A percentile compares a stretch with the other conserved stretches of the same genome.
These are phyloP conservation scores for Basileuterus tristriatus DNA, from an alignment of 2,797 vertebrate species.

Conservation along the genomic window DNA sequence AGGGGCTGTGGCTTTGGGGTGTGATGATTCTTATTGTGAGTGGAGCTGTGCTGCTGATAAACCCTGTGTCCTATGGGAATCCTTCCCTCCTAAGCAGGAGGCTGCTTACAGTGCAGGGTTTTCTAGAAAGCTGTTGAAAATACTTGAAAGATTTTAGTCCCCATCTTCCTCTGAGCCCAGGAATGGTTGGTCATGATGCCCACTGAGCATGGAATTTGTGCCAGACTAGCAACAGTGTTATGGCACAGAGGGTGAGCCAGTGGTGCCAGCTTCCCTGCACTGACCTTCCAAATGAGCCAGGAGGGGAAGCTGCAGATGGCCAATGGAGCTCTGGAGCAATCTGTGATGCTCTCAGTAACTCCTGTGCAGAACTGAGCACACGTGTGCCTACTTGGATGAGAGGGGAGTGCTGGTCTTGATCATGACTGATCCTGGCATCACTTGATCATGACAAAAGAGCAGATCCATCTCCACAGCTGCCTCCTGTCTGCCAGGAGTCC, in stretches of 20 bases:
- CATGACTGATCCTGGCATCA: background rate
- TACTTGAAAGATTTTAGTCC: background rate
- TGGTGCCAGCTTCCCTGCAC: background rate
- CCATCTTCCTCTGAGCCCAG: background rate
- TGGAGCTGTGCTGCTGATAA: background rate
- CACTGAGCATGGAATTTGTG: background rate
- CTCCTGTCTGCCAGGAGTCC: background rate
- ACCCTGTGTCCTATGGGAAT: fast-evolving
- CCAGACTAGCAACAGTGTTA: background rate
- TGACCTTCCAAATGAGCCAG: background rate
- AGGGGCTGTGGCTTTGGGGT: background rate
- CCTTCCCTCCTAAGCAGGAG: background rate
- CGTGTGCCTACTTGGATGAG: background rate
- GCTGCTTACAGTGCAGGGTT: background rate
- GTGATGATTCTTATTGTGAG: background rate
- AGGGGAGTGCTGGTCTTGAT: background rate
- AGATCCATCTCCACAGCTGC: background rate
- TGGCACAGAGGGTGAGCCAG: background rate
- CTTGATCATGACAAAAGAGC: background rate
- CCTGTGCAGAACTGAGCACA: background rate
- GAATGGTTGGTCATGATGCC: background rate
- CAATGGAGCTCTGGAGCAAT: background rate
- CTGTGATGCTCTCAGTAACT: background rate
- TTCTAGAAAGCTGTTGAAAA: background rate
- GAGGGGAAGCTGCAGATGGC: background rate